Conservation (phyloP, 2,113 vertebrate genomes). For the Pycnonotus jocosus region DNA sequence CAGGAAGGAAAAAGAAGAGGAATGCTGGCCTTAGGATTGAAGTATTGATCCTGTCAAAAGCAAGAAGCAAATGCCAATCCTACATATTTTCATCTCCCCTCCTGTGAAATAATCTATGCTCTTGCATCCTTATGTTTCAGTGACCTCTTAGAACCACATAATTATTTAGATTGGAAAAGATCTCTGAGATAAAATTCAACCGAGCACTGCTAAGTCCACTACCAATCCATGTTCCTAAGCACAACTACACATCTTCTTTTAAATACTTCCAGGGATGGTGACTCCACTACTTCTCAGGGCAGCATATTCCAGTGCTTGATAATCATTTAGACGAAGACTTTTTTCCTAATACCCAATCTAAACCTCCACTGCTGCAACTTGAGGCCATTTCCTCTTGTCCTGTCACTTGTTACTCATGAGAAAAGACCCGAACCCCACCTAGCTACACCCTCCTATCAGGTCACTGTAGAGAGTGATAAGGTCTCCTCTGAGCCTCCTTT, state of each 20-base stretch:
- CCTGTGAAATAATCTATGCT: accelerated
- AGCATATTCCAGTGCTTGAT: background rate
- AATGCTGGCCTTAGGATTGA: background rate
- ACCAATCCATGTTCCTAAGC: background rate
- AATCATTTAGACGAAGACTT: accelerated
- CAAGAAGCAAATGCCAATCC: background rate
- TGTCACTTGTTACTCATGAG: background rate
- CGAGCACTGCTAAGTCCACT: background rate
- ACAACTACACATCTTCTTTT: background rate
- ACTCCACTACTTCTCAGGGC: background rate
- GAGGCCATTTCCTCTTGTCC: background rate
- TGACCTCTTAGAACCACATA: background rate
- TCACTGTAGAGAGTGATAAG: accelerated
- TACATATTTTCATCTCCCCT: background rate
- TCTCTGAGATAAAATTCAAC: background rate
- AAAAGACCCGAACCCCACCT: accelerated
- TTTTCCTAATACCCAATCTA: background rate
- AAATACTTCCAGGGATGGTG: background rate
- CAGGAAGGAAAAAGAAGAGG: background rate
- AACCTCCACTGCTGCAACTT: background rate
- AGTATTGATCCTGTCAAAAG: background rate
- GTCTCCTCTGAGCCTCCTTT: background rate
- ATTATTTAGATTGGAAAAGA: background rate
- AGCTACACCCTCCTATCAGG: background rate
- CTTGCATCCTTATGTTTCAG: background rate